phyloP scores from a whole-genome alignment of 1,140 invertebrate genomes.

The Penaeus indicus region DNA sequence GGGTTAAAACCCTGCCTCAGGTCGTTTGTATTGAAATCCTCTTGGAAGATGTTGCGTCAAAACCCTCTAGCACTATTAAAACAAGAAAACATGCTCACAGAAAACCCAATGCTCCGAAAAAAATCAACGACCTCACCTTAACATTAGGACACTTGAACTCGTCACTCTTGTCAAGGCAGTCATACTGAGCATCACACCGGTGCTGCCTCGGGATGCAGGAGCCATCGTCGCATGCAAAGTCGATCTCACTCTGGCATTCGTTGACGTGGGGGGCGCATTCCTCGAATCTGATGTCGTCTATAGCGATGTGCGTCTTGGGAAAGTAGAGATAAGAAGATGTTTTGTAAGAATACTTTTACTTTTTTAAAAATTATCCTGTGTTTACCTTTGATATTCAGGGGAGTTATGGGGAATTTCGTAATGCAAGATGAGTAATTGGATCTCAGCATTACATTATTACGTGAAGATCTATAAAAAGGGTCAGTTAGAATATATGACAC shows the following conservation, averaged over 20 bases:
- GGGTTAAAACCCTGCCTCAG: too few relatives aligned
- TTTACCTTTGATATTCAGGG: background rate
- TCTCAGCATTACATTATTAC: too few relatives aligned
- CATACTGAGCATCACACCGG: slow-evolving; percentile 48
- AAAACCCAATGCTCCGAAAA: too few relatives aligned
- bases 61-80: too few relatives aligned
- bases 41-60: too few relatives aligned
- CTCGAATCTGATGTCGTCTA: slow-evolving; percentile 44
- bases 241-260: slow-evolving; percentile 38
- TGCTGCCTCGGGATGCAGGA: slow-evolving; percentile 36
- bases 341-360: background rate
- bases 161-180: slow-evolving; percentile 47
- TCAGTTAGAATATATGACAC: too few relatives aligned
- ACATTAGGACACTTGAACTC: slow-evolving; percentile 42
- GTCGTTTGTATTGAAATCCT: too few relatives aligned
- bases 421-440: too few relatives aligned
- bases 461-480: too few relatives aligned
- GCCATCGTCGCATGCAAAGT: slow-evolving; percentile 39
- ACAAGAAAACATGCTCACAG: too few relatives aligned
- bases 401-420: too few relatives aligned
- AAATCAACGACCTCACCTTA: slow-evolving; percentile 9
- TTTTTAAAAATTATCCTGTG: background rate
- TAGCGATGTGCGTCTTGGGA: slow-evolving; percentile 31
- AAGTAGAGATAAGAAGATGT: background rate
- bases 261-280: background rate